Conservation (phyloP, 2,797 vertebrate species). For the Phrynocephalus forsythii region DNA sequence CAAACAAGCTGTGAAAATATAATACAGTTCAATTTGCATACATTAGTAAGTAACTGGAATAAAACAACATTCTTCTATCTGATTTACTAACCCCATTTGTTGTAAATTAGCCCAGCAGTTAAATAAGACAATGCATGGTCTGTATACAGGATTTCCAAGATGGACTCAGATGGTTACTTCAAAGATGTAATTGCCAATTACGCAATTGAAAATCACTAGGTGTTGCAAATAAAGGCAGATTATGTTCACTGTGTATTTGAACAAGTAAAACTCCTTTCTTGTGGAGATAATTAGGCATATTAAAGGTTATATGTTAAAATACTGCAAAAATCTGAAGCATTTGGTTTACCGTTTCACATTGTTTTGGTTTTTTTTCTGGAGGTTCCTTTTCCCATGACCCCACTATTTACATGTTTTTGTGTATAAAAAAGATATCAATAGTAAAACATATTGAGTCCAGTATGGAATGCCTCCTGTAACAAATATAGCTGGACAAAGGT, state of each 20-base stretch:
- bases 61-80: constrained; percentile 44
- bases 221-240: constrained; percentile 34
- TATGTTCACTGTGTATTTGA: constrained; percentile 7
- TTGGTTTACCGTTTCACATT: constrained; percentile 38
- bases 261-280: constrained; percentile 29
- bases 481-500: background rate
- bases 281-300: constrained; percentile 33
- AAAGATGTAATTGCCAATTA: constrained; percentile 21
- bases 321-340: background rate
- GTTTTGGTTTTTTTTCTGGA: too few species aligned
- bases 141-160: constrained; percentile 33
- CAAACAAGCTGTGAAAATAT: constrained; percentile 43
- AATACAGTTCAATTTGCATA: constrained; percentile 47
- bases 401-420: background rate
- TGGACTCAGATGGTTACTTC: constrained; percentile 24
- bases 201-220: constrained; percentile 29
- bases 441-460: background rate
- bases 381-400: background rate
- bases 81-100: constrained; percentile 48
- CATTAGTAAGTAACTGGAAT: constrained; percentile 62
- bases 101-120: background rate
- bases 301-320: constrained; percentile 20
- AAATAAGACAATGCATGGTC: constrained; percentile 34
- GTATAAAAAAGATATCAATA: background rate
- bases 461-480: background rate